These are phyloP conservation scores for Bubo bubo DNA, from an alignment of 2,113 vertebrate genomes.

Conservation along the genomic window DNA sequence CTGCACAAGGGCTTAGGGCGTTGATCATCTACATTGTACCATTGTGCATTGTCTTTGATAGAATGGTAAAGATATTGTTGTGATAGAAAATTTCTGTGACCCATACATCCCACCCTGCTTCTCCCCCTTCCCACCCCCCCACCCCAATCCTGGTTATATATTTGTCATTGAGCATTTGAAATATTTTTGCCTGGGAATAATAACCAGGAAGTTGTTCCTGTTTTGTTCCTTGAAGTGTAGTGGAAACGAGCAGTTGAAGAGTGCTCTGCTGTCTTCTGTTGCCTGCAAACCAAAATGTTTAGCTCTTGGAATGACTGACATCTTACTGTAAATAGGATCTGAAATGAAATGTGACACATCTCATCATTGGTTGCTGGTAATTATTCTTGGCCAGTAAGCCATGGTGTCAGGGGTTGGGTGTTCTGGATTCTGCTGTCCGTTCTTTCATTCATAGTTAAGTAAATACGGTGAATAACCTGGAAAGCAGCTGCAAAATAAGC, in stretches of 20 bases:
- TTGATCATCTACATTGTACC: not conserved
- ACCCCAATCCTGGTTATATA: not conserved
- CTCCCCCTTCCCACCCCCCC: not conserved
- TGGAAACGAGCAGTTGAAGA: not conserved
- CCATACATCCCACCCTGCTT: not conserved
- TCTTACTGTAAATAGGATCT: not conserved
- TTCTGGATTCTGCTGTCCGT: not conserved
- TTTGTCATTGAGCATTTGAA: conserved; percentile 46
- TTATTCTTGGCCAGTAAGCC: not conserved
- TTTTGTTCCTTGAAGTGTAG: not conserved
- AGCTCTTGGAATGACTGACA: not conserved
- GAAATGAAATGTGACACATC: not conserved
- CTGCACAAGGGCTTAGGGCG: not conserved
- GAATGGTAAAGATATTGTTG: not conserved
- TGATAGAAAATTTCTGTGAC: not conserved
- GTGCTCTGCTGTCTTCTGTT: not conserved
- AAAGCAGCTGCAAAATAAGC: not conserved
- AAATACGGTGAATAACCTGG: not conserved
- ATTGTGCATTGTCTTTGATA: not conserved
- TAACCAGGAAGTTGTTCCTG: not conserved
- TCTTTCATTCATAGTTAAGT: not conserved
- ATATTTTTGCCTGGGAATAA: conserved; percentile 27
- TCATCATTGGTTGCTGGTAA: not conserved
- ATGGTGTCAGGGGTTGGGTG: not conserved
- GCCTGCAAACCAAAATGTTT: not conserved